Conservation (phyloP, 2,113 vertebrate species). For the Puntigrus tetrazona region DNA sequence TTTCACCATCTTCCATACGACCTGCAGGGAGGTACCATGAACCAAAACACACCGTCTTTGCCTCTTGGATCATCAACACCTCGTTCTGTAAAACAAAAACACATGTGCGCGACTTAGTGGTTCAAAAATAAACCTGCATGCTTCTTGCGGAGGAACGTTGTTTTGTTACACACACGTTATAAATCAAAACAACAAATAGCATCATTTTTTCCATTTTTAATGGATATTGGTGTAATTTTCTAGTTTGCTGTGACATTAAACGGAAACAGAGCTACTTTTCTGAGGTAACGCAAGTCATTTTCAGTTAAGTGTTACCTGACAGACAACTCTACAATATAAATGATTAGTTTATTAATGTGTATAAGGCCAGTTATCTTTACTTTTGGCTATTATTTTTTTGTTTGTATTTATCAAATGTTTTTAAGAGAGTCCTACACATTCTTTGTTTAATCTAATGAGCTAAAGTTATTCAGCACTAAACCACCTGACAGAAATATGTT, state of each 20-base stretch:
- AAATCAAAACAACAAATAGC: neutral
- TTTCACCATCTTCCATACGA: conserved; percentile 85
- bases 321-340: neutral
- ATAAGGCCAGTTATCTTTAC: neutral
- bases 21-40: conserved; percentile 89
- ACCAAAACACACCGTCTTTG: conserved; percentile 64
- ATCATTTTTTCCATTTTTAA: neutral
- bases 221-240: too few relatives aligned
- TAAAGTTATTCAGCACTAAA: neutral
- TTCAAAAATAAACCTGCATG: too few relatives aligned
- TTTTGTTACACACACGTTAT: neutral
- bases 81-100: neutral
- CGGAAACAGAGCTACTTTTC: neutral
- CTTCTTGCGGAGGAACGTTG: too few relatives aligned
- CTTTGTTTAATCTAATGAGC: neutral
- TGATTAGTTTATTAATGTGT: neutral
- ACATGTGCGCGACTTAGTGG: neutral
- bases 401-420: too few relatives aligned
- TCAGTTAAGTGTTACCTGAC: neutral
- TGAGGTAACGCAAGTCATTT: neutral
- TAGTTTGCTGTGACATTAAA: too few relatives aligned
- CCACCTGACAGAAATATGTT: too few relatives aligned
- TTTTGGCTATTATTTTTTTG: too few relatives aligned
- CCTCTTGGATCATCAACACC: neutral
- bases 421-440: too few relatives aligned